Base-by-base conservation (phyloP, 2,797 vertebrate genomes). In the Enteromius unitaeniatus region DNA sequence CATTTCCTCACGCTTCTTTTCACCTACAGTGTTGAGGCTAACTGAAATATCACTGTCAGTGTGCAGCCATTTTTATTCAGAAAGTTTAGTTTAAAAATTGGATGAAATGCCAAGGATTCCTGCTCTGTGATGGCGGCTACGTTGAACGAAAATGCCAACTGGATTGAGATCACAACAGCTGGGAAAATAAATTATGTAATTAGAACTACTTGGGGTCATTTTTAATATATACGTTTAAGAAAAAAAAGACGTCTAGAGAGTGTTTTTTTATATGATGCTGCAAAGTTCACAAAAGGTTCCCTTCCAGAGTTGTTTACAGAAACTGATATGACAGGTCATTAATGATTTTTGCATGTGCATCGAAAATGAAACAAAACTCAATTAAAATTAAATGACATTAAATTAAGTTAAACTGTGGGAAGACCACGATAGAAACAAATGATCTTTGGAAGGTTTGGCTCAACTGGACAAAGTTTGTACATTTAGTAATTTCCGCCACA, bases 91-190 rank as follows among this genome's bases (percentile, higher is more conserved):
- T 70, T 49, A 28, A 60, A 68, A 81, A 81, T 45, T 34, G 53
- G 23, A 80, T 26, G 11, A 85, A 85, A 81, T 76, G 68, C 70
- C 77, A 79, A 74, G 14, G 62, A 81, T 68, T 83, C 81, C 7
- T 28, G 23, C 51, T 58, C 60, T 21, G 28, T 34, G 31, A 76
- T 76, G 62, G 49, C 1, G 11, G 62, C 47, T 55, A 5, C 51
- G 21, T 3, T 40, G 2, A 73, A 79, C 23, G 53, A 68, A 86
- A 87, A 89, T 86, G 74, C 74, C 78, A 86, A 84, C 21, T 78
- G 68, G n/a, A 53, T 70, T 53, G 17, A 49, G 53, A 81, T 81
- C 49, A 68, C 31, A 1, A 37, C 69, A 80, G 53, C 73, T 81
- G 77, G 37, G 78, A 84, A 86, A 73, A 84, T 85, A 74, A 68